Evolutionary conservation across 2,888 invertebrate genomes (phyloP).

Genomic region (Caenorhabditis doughertyi): DNA sequence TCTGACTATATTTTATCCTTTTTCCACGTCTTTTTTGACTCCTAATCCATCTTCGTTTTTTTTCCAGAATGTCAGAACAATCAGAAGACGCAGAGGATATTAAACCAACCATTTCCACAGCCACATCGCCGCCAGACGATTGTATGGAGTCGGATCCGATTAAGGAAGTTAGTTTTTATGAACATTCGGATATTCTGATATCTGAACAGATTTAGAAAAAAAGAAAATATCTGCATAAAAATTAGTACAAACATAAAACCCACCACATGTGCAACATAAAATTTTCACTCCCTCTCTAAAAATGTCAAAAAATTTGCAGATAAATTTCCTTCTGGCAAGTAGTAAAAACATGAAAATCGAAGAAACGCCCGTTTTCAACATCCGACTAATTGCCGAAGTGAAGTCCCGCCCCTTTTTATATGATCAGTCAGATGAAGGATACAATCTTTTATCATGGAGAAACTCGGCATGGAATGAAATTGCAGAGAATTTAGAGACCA

Average conservation of each 20-base stretch:
- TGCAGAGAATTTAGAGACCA: slow-evolving; percentile 57
- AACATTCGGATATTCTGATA: neutral
- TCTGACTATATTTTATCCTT: no score
- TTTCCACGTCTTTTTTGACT: no score
- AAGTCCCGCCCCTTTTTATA: slow-evolving; percentile 67
- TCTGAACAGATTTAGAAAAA: neutral
- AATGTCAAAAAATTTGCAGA: slow-evolving; percentile 43
- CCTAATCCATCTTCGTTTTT: neutral
- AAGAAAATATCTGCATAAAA: no score
- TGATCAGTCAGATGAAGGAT: slow-evolving; percentile 69
- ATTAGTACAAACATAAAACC: neutral
- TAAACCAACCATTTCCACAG: slow-evolving; percentile 40
- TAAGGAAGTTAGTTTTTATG: slow-evolving; percentile 42
- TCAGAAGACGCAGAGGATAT: slow-evolving; percentile 57
- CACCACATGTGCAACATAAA: neutral
- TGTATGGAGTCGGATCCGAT: slow-evolving; percentile 63
- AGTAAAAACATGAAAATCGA: slow-evolving; percentile 61
- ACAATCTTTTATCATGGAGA: slow-evolving; percentile 67
- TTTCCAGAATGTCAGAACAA: slow-evolving; percentile 56
- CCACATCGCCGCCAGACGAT: slow-evolving; percentile 48
- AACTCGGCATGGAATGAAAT: slow-evolving; percentile 70
- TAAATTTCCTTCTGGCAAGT: slow-evolving; percentile 58
- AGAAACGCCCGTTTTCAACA: slow-evolving; percentile 69
- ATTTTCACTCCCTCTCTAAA: neutral
- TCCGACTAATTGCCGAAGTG: slow-evolving; percentile 70